Base-by-base conservation (phyloP, 2,888 invertebrate species). In the Scaptodrosophila latifasciaeformis region DNA sequence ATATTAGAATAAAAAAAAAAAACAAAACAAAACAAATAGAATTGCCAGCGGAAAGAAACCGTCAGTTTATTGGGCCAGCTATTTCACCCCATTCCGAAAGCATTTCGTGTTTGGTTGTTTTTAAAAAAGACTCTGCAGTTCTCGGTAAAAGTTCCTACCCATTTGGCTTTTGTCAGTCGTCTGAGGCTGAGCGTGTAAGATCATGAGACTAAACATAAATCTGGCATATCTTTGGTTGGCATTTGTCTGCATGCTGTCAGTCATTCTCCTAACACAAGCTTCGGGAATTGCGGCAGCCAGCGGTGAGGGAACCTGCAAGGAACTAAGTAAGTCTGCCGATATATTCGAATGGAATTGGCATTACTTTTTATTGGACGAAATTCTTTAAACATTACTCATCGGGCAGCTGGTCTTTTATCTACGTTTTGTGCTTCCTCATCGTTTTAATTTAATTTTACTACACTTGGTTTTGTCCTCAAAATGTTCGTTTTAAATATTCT, bases 161-260 rank as follows among this genome's bases (percentile, higher is more conserved):
- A 57, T 49, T 63, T 49, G 37, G 44, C 37, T 30, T 31, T 13
- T 35, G 37, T 49, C 47, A 19, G 61, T 15, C 62, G 15, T 29
- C 13, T n/a, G 3, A 13, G 7, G 35, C 21, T 18, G 7, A 39
- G 39, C 17, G 62, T 24, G 44, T 37, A 9, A 37, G 4, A 24
- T 12, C 60, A 76, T 79, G 79, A 72, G 70, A 63, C 59, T 70
- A 31, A 76, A 72, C 76, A 64, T 79, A 55, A 70, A 65, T 60
- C 65, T 72, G 66, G 58, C 65, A 58, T 56, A 67, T 40, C 54
- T 77, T 42, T 66, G 62, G 47, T 24, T 67, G 62, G 65, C 67
- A 58, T 47, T 79, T 48, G 61, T 66, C 60, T 70, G 70, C 48
- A 58, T 79, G 29, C 43, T 81, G 60, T 71, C 68, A 59, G 43